Evolutionary conservation across 2,888 invertebrate species (phyloP), one percentile per base, ranked within the genome.

Genomic region (Cryptocephalus moraei): DNA sequence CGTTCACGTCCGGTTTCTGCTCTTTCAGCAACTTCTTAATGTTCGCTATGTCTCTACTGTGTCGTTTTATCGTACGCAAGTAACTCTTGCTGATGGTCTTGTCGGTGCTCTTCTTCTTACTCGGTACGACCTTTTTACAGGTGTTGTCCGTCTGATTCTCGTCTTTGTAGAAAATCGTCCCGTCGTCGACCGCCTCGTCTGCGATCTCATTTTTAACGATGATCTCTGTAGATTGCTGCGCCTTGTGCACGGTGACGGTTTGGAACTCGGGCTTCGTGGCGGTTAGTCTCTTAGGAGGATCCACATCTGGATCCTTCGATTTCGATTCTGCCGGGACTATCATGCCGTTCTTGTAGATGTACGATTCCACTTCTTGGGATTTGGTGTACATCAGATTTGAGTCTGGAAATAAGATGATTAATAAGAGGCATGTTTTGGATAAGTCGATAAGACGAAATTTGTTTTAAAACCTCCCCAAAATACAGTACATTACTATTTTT

Each of bases 1-100:
- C 51, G 32, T 48, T 49, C 42, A 55, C 62, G 44, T 57, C 57
- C 11, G 58, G 55, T 50, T 56, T 60, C 43, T 59, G 60, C 9
- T 56, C 50, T 43, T 59, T 61, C 33, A 68, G 49, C 50, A 64
- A 58, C 47, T 60, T 56, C 54, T 67, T 68, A 12, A 68, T 61
- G 13, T 52, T 53, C 2, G 65, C 66, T 43, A 68, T 66, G 45
- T 68, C 66, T 49, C 63, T 59, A 43, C 64, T 63, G 46, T 68
- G 65, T 47, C 64, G 59, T 45, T 65, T 60, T 40, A 67, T 60
- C 56, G 64, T 64, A 33, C 58, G 52, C 32, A 67, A 52, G 51
- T 65, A 66, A 22, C 22, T 22, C 3, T 22, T 2, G 6, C 6
- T 22, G 6, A 22, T 22, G 47, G 55, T 63, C 46, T 56, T 56